A percentile compares a stretch with the other conserved stretches of the same genome.
Evolutionary conservation across 2,113 vertebrate genomes (phyloP).

Genomic region (Clarias gariepinus): DNA sequence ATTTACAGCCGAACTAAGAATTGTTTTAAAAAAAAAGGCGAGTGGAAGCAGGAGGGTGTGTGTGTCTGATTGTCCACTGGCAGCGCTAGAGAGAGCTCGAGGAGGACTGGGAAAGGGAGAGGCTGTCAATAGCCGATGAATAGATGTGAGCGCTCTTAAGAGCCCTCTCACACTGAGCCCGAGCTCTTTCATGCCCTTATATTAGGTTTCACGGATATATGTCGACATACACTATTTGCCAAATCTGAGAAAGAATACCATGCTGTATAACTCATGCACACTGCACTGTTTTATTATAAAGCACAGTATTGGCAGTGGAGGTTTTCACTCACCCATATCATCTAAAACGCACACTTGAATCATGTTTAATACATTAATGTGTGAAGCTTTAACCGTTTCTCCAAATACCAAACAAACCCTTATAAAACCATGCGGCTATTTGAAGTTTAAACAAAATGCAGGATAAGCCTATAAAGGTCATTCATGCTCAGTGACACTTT

Average conservation of each 20-base stretch:
- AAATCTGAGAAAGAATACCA: not conserved
- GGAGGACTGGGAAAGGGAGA: slow-evolving; percentile 72
- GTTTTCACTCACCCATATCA: not conserved
- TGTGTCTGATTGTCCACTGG: slow-evolving; percentile 86
- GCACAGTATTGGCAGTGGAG: too few relatives aligned
- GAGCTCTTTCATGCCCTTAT: slow-evolving; percentile 37
- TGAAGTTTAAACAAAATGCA: not conserved
- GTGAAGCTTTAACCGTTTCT: not conserved
- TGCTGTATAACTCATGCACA: too few relatives aligned
- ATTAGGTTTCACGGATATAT: slow-evolving; percentile 43
- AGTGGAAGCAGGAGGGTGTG: slow-evolving; percentile 84
- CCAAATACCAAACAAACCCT: not conserved
- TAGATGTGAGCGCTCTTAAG: slow-evolving; percentile 65
- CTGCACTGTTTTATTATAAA: not conserved
- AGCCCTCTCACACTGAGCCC: slow-evolving; percentile 50
- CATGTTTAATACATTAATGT: not conserved
- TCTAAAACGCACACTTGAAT: not conserved
- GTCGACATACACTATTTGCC: not conserved
- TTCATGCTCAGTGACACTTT: not conserved
- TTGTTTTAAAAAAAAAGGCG: slow-evolving; percentile 76
- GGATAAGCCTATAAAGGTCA: not conserved
- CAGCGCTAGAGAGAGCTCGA: slow-evolving; percentile 88
- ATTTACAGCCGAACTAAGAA: slow-evolving; percentile 89
- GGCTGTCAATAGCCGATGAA: slow-evolving; percentile 79
- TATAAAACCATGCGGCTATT: not conserved